A percentile compares a stretch with the other conserved stretches of the same genome.
Evolutionary conservation across 2,113 vertebrate species (phyloP).

Genomic region (Peromyscus californicus): DNA sequence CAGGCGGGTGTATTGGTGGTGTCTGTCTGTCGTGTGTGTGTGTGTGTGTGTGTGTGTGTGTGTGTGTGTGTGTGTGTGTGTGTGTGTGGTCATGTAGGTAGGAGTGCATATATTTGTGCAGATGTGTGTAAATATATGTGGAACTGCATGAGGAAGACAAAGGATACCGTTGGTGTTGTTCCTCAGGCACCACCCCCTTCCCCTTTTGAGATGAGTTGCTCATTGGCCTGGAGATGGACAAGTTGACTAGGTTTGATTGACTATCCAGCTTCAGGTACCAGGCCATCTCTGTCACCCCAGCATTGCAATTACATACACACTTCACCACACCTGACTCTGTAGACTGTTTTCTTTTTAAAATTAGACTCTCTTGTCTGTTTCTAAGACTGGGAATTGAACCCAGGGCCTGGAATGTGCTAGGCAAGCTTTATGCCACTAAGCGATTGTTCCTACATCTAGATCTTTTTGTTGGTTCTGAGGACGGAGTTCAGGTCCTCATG

Average conservation of each 20-base stretch:
- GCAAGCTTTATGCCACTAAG: neutral
- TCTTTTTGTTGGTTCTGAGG: neutral
- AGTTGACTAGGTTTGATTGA: neutral
- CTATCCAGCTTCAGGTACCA: neutral
- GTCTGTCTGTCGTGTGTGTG: neutral
- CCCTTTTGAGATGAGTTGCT: neutral
- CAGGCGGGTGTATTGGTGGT: neutral
- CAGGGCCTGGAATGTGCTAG: neutral
- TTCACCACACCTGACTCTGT: neutral
- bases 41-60: neutral
- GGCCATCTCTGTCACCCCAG: too few relatives aligned
- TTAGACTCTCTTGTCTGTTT: neutral
- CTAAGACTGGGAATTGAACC: neutral
- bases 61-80: neutral
- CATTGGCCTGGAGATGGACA: neutral
- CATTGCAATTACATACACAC: neutral
- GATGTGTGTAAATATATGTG: neutral
- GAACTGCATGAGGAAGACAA: neutral
- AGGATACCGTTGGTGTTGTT: neutral
- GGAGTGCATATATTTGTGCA: neutral
- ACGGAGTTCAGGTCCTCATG: neutral
- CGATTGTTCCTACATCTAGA: too few relatives aligned
- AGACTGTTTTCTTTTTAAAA: neutral
- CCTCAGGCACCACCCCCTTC: neutral
- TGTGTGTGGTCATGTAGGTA: neutral